Base-by-base conservation (phyloP, 2,113 vertebrate genomes). In the Paradoxurus hermaphroditus region DNA sequence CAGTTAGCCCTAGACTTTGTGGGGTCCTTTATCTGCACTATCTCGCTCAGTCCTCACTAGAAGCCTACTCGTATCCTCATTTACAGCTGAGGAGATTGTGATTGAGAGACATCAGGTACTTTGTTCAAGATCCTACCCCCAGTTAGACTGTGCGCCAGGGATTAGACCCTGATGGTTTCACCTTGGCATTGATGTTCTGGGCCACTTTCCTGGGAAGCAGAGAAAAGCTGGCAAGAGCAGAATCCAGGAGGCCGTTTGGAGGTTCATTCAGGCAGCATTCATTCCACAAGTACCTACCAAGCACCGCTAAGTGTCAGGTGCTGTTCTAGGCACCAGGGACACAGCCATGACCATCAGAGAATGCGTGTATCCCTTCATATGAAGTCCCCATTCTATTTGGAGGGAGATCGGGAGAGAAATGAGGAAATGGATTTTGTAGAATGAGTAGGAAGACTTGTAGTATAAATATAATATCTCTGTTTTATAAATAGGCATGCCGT, bases 391-490 rank as follows among this genome's bases (percentile, higher is more conserved):
- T 51, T 94, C 62, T 84, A 49, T 19, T 56, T 87, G 9, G 70
- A 83, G 63, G 19, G 67, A n/a, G 1, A 31, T 46, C 15, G 36
- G 39, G 63, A 95, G 49, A 34, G 7, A 73, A 89, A 75, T n/a
- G 51, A 79, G 91, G 53, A 96, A 91, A 56, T 63, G 7, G n/a
- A 73, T 92, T 81, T 90, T 97, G 4, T 27, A 85, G 53, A 91
- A 34, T 81, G 91, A 95, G 15, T 70, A 82, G 59, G 87, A 90
- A 90, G 63, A 44, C 3, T 73, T 88, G 41, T 7, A 65, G 34
- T 41, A 51, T 31, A 31, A n/a, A 21, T 68, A 18, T 0, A 18
- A 12, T 51, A 14, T 78, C 11, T 89, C 41, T 88, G 51, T 89
- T 89, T 72, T 83, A 70, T 56, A 84, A 72, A 65, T 49, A 36